Evolutionary conservation across 2,888 invertebrate genomes (phyloP).

Genomic region (Crocallis elinguaria): DNA sequence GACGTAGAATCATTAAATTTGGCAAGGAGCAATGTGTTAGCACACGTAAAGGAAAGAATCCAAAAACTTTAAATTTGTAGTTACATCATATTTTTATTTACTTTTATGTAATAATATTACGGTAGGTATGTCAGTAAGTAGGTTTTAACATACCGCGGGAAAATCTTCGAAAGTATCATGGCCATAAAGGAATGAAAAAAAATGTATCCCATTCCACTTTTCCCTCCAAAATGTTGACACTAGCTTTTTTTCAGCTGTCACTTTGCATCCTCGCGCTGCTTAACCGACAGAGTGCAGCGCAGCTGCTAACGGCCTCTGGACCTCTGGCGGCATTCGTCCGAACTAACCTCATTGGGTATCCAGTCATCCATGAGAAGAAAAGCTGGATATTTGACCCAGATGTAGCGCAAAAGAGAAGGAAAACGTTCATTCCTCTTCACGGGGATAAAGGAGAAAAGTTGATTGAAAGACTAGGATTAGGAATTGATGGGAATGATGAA

Average conservation of each 20-base stretch:
- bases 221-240: constrained; percentile 35
- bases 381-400: constrained; percentile 88
- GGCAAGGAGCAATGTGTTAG: no score
- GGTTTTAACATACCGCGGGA: no score
- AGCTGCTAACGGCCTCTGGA: constrained; percentile 52
- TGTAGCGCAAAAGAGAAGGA: constrained; percentile 83
- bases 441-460: constrained; percentile 86
- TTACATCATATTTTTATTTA: no score
- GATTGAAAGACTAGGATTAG: constrained; percentile 87
- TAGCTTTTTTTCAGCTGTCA: constrained; percentile 57
- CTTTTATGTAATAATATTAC: no score
- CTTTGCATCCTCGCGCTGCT: constrained; percentile 50
- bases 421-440: constrained; percentile 85
- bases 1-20: no score
- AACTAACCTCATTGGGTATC: constrained; percentile 86
- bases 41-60: no score
- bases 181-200: no score
- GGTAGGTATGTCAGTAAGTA: no score
- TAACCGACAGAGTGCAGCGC: constrained; percentile 45
- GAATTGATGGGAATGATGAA: constrained; percentile 86
- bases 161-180: no score
- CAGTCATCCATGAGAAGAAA: constrained; percentile 83
- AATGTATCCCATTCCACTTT: no score
- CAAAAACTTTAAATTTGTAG: no score
- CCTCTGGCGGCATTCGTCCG: constrained; percentile 65